Conservation (phyloP, 2,888 invertebrate species). For the Ptychoptera albimana region DNA sequence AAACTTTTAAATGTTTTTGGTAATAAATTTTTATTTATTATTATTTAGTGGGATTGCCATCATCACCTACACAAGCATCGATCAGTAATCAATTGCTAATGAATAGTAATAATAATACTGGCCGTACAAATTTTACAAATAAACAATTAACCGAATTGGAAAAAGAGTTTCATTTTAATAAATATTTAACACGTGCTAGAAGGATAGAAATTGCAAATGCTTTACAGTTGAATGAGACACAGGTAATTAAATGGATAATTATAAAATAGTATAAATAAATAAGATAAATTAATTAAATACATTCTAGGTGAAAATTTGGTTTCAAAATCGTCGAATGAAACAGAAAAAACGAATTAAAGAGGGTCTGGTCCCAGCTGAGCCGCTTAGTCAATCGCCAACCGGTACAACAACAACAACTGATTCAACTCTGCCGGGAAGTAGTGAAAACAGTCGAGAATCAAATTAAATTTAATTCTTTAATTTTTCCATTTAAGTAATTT, state of each 20-base stretch:
- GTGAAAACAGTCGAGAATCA: slow-evolving; percentile 59
- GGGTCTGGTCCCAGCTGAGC: slow-evolving; percentile 55
- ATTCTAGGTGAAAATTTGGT: slow-evolving; percentile 79
- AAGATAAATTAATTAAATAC: neutral
- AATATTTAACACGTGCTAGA: slow-evolving; percentile 91
- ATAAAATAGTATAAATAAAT: neutral
- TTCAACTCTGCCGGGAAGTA: slow-evolving; percentile 34
- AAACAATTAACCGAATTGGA: slow-evolving; percentile 98
- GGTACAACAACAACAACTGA: slow-evolving; percentile 16
- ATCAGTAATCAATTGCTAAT: slow-evolving; percentile 12
- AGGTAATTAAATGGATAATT: slow-evolving; percentile 29
- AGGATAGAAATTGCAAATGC: slow-evolving; percentile 96
- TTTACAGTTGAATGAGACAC: slow-evolving; percentile 91
- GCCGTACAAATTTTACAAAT: slow-evolving; percentile 97
- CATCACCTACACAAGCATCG: slow-evolving; percentile 4
- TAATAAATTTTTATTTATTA: neutral
- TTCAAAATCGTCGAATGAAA: slow-evolving; percentile 97
- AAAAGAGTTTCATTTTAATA: slow-evolving; percentile 99
- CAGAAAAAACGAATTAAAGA: slow-evolving; percentile 96
- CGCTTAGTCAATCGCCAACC: slow-evolving; percentile 34
- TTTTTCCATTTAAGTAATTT: too few relatives aligned
- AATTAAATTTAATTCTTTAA: slow-evolving; percentile 33
- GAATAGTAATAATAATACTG: slow-evolving; percentile 58
- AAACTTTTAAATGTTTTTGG: too few relatives aligned
- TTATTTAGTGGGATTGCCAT: slow-evolving; percentile 26